These are phyloP conservation scores for Lamprotornis superbus DNA, from an alignment of 2,113 vertebrate species.

Conservation along the genomic window DNA sequence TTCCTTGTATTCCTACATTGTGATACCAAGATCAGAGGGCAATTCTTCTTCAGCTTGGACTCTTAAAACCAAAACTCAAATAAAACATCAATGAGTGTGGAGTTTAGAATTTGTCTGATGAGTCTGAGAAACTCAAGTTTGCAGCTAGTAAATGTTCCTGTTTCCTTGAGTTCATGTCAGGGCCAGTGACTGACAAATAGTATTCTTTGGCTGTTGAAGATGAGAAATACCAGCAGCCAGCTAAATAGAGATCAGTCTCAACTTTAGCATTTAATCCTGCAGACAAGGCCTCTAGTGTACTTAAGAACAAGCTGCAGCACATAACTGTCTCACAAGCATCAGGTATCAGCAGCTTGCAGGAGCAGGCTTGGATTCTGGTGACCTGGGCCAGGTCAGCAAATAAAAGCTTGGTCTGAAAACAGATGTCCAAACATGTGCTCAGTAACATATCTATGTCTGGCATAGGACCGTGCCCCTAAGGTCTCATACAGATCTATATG, in stretches of 20 bases:
- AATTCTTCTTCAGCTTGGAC: background rate
- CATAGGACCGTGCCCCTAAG: fast-evolving
- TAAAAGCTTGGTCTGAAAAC: background rate
- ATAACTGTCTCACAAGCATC: background rate
- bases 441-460: background rate
- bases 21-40: background rate
- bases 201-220: background rate
- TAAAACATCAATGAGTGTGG: background rate
- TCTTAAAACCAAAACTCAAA: background rate
- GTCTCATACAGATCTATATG: background rate
- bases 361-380: background rate
- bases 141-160: background rate
- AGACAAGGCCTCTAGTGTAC: background rate
- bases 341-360: background rate
- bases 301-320: background rate
- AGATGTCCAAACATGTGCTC: background rate
- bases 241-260: background rate
- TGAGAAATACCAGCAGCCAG: background rate
- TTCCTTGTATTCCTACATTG: background rate
- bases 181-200: background rate
- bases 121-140: background rate
- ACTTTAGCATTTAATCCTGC: background rate
- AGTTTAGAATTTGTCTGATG: background rate
- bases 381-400: background rate
- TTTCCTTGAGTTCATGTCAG: background rate